phyloP scores from a whole-genome alignment of 2,113 vertebrate genomes.

The Callocephalon fimbriatum region DNA sequence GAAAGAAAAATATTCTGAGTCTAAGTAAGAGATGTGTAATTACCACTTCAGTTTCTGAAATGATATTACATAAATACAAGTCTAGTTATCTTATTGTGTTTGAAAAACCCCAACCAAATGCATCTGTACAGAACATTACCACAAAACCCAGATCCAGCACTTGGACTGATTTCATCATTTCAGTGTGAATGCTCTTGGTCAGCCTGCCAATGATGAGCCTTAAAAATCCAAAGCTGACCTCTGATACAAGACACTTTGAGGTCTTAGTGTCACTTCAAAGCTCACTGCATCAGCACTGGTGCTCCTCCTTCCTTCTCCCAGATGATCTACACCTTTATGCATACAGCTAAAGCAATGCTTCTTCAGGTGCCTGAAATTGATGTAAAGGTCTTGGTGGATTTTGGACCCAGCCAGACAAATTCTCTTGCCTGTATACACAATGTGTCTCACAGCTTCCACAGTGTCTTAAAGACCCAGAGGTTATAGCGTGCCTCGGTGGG shows the following conservation, averaged over 20 bases:
- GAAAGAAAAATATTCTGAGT: neutral
- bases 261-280: neutral
- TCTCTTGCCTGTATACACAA: neutral
- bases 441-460: neutral
- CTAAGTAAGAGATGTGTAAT: neutral
- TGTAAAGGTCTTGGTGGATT: neutral
- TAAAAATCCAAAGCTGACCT: conserved; percentile 11
- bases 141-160: neutral
- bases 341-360: neutral
- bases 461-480: neutral
- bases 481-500: neutral
- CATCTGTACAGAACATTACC: neutral
- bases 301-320: conserved; percentile 34
- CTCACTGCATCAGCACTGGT: conserved; percentile 26
- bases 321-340: neutral
- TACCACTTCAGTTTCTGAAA: neutral
- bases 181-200: neutral
- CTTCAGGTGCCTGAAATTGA: neutral
- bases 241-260: neutral
- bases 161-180: neutral
- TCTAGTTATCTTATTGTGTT: neutral
- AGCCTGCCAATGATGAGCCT: neutral
- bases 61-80: neutral
- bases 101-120: neutral
- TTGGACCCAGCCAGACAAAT: neutral